Conservation (phyloP, 2,888 invertebrate genomes). For the Chironomus tentans region DNA sequence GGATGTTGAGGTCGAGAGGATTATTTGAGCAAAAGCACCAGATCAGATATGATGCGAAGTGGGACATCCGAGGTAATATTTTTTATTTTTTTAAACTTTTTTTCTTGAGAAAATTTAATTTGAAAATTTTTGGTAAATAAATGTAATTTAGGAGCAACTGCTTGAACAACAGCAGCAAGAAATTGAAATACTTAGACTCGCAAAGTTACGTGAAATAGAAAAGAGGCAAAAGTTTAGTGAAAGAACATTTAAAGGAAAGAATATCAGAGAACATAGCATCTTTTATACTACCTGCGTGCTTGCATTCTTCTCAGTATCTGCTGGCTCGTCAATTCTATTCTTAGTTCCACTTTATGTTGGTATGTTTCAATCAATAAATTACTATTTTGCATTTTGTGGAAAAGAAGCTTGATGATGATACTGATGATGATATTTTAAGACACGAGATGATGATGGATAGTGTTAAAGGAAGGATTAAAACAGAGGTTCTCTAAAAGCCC, state of each 20-base stretch:
- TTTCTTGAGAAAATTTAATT: neutral
- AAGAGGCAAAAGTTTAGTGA: slow-evolving; percentile 39
- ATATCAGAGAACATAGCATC: slow-evolving; percentile 57
- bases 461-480: too few species aligned
- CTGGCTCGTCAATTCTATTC: slow-evolving; percentile 62
- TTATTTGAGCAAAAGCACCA: slow-evolving; percentile 18
- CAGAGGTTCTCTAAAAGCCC: too few species aligned
- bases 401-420: neutral
- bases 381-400: neutral
- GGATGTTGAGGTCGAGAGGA: slow-evolving; percentile 16
- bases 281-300: slow-evolving; percentile 63
- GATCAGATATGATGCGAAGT: slow-evolving; percentile 21
- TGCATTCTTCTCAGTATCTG: slow-evolving; percentile 60
- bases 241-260: slow-evolving; percentile 44
- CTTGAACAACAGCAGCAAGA: slow-evolving; percentile 66
- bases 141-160: slow-evolving; percentile 65
- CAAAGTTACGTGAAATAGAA: slow-evolving; percentile 49
- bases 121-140: slow-evolving; percentile 40
- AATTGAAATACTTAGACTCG: slow-evolving; percentile 52
- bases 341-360: slow-evolving; percentile 61
- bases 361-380: neutral
- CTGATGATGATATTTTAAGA: too few species aligned
- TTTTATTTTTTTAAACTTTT: neutral
- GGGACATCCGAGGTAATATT: slow-evolving; percentile 25
- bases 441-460: too few species aligned